These are phyloP conservation scores for Hoplias malabaricus DNA, from an alignment of 2,113 vertebrate species.

Conservation along the genomic window DNA sequence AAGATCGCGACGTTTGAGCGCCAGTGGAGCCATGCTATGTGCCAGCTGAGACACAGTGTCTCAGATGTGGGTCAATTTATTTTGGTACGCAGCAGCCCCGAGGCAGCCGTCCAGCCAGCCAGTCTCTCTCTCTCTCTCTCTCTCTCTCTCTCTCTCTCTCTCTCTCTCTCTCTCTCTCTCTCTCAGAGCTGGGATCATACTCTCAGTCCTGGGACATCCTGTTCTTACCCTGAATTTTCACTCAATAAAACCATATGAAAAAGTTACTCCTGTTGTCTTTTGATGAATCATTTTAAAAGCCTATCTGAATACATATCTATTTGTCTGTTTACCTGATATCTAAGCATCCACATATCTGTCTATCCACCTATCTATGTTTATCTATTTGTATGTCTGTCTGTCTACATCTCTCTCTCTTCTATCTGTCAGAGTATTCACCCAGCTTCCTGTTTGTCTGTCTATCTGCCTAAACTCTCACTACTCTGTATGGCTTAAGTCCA, in stretches of 20 bases:
- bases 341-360: neutral
- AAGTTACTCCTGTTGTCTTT: neutral
- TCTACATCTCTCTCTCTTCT: no score
- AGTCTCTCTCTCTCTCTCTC: neutral
- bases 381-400: no score
- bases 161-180: neutral
- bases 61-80: slow-evolving; percentile 28
- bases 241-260: neutral
- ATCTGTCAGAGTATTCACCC: no score
- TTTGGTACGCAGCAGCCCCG: slow-evolving; percentile 82
- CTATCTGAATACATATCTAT: no score
- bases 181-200: neutral
- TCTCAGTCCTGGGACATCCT: slow-evolving; percentile 1
- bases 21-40: slow-evolving; percentile 60
- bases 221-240: neutral
- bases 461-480: no score
- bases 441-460: no score
- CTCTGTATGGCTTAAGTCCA: no score
- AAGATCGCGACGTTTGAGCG: neutral
- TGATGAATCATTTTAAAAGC: no score
- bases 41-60: neutral
- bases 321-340: no score
- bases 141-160: neutral
- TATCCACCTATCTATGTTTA: neutral
- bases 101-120: slow-evolving; percentile 80